Evolutionary conservation across 2,888 invertebrate species (phyloP).

Genomic region (Scrobipalpa atriplicella): DNA sequence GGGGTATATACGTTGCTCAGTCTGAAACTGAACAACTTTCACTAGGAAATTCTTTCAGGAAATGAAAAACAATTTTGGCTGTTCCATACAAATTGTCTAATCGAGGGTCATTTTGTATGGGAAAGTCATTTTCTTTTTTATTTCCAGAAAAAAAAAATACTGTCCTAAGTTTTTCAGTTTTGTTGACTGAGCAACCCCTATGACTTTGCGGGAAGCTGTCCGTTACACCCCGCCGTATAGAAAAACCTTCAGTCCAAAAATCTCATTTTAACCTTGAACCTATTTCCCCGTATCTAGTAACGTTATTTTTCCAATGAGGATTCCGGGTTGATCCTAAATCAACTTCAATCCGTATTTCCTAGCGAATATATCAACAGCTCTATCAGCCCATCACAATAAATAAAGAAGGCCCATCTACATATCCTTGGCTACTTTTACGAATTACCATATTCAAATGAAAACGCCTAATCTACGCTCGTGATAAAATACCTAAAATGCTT

Average conservation of each 20-base stretch:
- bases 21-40: no score
- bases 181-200: no score
- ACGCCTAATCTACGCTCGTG: slow-evolving; percentile 20
- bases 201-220: neutral
- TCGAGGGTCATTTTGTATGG: no score
- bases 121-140: no score
- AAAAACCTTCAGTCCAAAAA: neutral
- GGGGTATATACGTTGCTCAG: no score
- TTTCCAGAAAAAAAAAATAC: no score
- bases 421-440: slow-evolving; percentile 19
- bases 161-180: no score
- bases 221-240: neutral
- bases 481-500: slow-evolving; percentile 18
- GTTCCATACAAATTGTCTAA: no score
- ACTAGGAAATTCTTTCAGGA: no score
- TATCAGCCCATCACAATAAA: slow-evolving; percentile 26
- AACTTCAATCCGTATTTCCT: slow-evolving; percentile 11
- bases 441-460: slow-evolving; percentile 26
- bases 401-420: slow-evolving; percentile 24
- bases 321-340: neutral
- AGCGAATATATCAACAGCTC: slow-evolving; percentile 20
- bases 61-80: no score
- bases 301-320: neutral
- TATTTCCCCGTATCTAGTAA: neutral
- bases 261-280: neutral